phyloP scores from a whole-genome alignment of 2,797 vertebrate genomes.

The Enteromius paludinosus region DNA sequence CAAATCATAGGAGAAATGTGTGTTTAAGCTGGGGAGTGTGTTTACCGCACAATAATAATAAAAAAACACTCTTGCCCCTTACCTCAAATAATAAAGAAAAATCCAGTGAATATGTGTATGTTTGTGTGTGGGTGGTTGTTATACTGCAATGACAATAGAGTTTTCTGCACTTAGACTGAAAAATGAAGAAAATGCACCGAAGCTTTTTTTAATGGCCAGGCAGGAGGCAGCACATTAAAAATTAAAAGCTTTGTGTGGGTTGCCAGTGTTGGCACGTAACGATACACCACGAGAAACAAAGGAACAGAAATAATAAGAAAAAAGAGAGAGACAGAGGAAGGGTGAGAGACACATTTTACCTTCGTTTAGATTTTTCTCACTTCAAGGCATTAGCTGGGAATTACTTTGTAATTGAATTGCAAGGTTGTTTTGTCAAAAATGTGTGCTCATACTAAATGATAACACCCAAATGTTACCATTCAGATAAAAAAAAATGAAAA shows the following conservation, averaged over 20 bases:
- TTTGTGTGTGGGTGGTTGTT: constrained; percentile 33
- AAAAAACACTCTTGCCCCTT: constrained; percentile 14
- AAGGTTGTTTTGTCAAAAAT: constrained; percentile 29
- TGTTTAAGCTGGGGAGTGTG: neutral
- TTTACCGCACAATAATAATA: neutral
- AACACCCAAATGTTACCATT: constrained; percentile 1
- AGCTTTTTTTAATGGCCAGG: constrained; percentile 50
- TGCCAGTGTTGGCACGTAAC: constrained; percentile 57
- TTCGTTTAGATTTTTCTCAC: constrained; percentile 40
- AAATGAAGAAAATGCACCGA: constrained; percentile 43
- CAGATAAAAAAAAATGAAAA: neutral
- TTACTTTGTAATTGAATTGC: constrained; percentile 50
- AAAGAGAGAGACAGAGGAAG: neutral
- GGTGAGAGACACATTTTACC: constrained; percentile 58
- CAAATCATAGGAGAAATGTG: constrained; percentile 17
- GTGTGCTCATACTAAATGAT: constrained; percentile 21
- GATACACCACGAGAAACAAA: constrained; percentile 28
- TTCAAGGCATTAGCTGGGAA: constrained; percentile 40
- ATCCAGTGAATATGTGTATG: constrained; percentile 25
- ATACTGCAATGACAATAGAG: constrained; percentile 35
- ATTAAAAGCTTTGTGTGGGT: constrained; percentile 60
- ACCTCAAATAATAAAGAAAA: constrained; percentile 11
- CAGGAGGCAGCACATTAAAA: constrained; percentile 65
- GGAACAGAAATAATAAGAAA: constrained; percentile 29
- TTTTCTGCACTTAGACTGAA: constrained; percentile 43